Conservation (phyloP, 2,113 vertebrate genomes). For the Monarcha castaneiventris region DNA sequence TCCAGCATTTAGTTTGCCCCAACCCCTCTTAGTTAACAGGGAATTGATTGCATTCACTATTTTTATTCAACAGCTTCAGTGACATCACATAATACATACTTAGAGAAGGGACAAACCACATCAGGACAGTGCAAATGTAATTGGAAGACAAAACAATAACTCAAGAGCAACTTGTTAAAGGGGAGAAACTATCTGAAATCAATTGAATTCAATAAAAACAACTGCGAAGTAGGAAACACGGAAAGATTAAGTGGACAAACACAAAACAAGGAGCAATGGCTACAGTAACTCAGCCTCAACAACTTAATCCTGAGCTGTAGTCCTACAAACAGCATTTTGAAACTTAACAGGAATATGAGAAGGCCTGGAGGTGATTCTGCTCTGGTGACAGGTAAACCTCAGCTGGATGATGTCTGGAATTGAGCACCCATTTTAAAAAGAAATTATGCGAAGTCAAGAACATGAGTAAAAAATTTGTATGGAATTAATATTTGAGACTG, state of each 20-base stretch:
- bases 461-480: not conserved
- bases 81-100: not conserved
- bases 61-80: not conserved
- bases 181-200: constrained; percentile 12
- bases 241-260: not conserved
- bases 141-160: not conserved
- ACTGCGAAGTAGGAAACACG: not conserved
- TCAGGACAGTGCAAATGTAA: not conserved
- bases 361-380: not conserved
- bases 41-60: not conserved
- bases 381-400: not conserved
- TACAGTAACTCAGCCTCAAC: not conserved
- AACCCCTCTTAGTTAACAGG: not conserved
- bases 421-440: not conserved
- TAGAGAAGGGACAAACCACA: not conserved
- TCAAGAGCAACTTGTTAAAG: not conserved
- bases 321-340: not conserved
- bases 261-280: not conserved
- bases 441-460: not conserved
- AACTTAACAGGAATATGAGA: not conserved
- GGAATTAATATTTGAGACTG: not conserved
- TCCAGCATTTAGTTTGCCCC: not conserved
- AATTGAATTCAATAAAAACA: constrained; percentile 24
- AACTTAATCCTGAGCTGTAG: not conserved
- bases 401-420: not conserved